Evolutionary conservation across 2,888 invertebrate genomes (phyloP), one percentile per base, ranked within the genome.

Genomic region (Tipula vernalis): DNA sequence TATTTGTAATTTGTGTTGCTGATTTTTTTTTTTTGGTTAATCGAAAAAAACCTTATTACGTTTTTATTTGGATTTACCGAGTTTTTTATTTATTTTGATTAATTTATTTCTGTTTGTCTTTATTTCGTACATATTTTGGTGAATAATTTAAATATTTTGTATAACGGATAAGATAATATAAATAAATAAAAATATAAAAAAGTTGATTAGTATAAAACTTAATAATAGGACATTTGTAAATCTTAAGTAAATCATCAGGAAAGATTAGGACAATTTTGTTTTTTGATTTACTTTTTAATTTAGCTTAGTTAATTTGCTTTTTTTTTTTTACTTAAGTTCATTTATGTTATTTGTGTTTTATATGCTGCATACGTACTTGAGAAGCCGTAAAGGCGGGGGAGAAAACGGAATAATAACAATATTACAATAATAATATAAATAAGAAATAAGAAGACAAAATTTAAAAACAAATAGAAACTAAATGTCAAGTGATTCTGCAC

Each of bases 401-500:
- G 28, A 12, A 28, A 8, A 71, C 10, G 3, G 10, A 28, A 71
- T 28, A 10, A 71, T 3, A 3, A 28, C 10, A 71, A 28, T 51
- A 51, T 44, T 5, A 10, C n/a, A 51, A 51, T 51, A 51, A n/a
- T n/a, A n/a, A 51, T 51, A 44, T 44, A 44, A 44, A 44, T 44
- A 44, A 51, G 51, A 51, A 51, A 51, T 51, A 51, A 51, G 47
- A 47, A 13, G 47, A 88, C 87, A 28, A 71, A 71, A 51, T 15
- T n/a, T n/a, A n/a, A 71, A 71, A 1, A 71, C 28, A 28, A 71
- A 71, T 71, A 71, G 8, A 87, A 87, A 87, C 89, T 91, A 91
- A 91, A 91, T 91, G 92, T 91, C 90, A 90, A 91, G 91, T 89
- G 90, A 91, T 88, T 90, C 91, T 88, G 90, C 90, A 89, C 90